Percentiles rank a stretch among this genome's conserved stretches.
Evolutionary conservation across 2,888 invertebrate genomes (phyloP).

Genomic region (Amphipoea lucens): DNA sequence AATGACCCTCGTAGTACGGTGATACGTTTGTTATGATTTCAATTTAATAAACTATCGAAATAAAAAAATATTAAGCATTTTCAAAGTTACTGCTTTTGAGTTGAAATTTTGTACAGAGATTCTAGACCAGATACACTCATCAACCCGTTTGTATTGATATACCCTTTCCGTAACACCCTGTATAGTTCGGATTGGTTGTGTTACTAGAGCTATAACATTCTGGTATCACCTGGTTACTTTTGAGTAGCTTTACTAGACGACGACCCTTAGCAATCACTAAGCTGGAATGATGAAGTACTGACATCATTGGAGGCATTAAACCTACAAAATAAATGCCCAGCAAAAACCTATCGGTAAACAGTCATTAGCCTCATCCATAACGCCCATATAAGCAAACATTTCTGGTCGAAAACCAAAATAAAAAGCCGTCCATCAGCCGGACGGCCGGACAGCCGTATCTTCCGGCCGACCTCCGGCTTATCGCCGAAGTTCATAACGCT

Average conservation of each 20-base stretch:
- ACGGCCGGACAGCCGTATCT: constrained; percentile 33
- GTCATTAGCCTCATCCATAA: constrained; percentile 50
- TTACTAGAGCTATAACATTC: background rate
- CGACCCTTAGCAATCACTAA: background rate
- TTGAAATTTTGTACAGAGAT: no score
- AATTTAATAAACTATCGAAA: no score
- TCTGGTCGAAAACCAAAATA: constrained; percentile 24
- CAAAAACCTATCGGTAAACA: constrained; percentile 46
- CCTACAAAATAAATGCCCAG: constrained; percentile 17
- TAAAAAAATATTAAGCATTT: no score
- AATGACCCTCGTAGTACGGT: no score
- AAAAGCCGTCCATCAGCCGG: constrained; percentile 33
- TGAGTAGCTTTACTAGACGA: no score
- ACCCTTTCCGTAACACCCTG: no score
- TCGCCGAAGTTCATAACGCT: constrained; percentile 61
- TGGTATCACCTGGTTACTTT: background rate
- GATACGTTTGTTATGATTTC: no score
- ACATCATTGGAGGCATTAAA: constrained; percentile 4
- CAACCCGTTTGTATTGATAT: no score
- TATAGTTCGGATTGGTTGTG: background rate
- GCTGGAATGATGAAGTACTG: constrained; percentile 3
- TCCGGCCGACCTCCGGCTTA: constrained; percentile 62
- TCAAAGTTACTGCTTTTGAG: no score
- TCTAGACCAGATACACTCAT: no score
- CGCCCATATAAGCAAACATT: constrained; percentile 28